phyloP scores from a whole-genome alignment of 23 tunicate species.

The Styela plicata region DNA sequence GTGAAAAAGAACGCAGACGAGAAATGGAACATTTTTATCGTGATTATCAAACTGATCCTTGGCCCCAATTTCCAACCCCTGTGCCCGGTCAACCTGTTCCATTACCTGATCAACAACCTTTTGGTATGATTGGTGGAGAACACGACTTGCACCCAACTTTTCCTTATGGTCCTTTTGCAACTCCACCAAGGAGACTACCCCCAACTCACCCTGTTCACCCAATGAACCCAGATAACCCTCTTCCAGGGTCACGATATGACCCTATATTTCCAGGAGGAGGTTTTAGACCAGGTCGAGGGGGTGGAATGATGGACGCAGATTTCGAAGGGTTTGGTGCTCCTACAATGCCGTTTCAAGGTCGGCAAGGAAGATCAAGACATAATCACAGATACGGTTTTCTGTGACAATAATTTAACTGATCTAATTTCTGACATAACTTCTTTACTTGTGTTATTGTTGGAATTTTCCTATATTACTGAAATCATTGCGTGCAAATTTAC shows the following conservation, averaged over 20 bases:
- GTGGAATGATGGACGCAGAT: conserved; percentile 82
- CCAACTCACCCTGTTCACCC: conserved; percentile 9
- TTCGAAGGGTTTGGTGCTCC: conserved; percentile 14
- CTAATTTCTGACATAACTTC: not conserved
- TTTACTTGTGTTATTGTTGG: not conserved
- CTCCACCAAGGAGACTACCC: conserved; percentile 42
- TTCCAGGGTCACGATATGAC: conserved; percentile 92
- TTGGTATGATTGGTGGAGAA: conserved; percentile 82
- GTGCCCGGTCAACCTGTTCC: conserved; percentile 49
- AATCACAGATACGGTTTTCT: conserved; percentile 1
- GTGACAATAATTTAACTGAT: not conserved
- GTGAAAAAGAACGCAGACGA: conserved; percentile 48
- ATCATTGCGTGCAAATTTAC: too few species aligned
- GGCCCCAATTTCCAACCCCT: conserved; percentile 16
- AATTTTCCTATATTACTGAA: too few species aligned
- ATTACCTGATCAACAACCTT: conserved; percentile 58
- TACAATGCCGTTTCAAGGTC: not conserved
- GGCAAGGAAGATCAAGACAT: not conserved
- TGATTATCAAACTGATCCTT: conserved; percentile 17
- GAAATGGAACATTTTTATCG: conserved; percentile 28
- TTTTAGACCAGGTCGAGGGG: conserved; percentile 74
- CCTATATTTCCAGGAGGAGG: conserved; percentile 73
- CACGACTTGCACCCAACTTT: conserved; percentile 81
- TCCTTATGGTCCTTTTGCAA: conserved; percentile 82
- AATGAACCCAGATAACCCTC: conserved; percentile 55